These are phyloP conservation scores for Sebastes schlegelii DNA, from an alignment of 2,113 vertebrate genomes.

Conservation along the genomic window DNA sequence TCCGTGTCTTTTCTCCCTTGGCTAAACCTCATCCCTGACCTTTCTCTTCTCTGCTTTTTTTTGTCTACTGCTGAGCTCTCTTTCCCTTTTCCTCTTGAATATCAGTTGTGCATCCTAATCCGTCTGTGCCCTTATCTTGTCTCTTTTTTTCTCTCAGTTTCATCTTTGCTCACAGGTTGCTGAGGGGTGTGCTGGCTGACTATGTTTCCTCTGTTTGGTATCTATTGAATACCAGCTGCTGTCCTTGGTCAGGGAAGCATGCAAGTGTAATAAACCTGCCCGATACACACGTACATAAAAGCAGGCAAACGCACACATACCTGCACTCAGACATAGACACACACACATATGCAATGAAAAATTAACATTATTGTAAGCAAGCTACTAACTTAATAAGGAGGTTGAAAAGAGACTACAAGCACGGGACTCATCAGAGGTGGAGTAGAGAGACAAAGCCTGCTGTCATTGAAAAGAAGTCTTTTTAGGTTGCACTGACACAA, in stretches of 20 bases:
- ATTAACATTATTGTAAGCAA: constrained; percentile 17
- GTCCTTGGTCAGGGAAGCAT: constrained; percentile 50
- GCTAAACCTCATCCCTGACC: constrained; percentile 57
- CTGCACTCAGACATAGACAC: constrained; percentile 2
- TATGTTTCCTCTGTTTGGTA: constrained; percentile 44
- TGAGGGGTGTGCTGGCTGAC: constrained; percentile 29
- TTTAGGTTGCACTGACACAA: constrained; percentile 18
- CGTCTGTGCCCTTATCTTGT: constrained; percentile 51
- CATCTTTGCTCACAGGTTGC: constrained; percentile 50
- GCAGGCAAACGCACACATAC: constrained; percentile 7
- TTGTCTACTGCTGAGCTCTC: constrained; percentile 16
- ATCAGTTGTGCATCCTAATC: constrained; percentile 56
- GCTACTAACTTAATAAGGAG: constrained; percentile 25
- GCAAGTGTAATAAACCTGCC: constrained; percentile 30
- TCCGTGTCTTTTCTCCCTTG: constrained; percentile 32
- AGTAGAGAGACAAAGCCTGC: constrained; percentile 30
- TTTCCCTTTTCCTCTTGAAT: constrained; percentile 51
- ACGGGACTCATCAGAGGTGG: constrained; percentile 11
- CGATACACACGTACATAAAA: neutral
- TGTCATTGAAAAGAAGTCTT: constrained; percentile 38
- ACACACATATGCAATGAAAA: neutral
- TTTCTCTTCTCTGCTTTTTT: constrained; percentile 25
- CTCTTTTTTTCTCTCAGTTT: constrained; percentile 12
- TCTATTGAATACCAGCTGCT: constrained; percentile 51
- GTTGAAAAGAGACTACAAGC: constrained; percentile 37